A percentile compares a stretch with the other conserved stretches of the same genome.
Evolutionary conservation across 2,797 vertebrate species (phyloP).

Genomic region (Cryptoprocta ferox): DNA sequence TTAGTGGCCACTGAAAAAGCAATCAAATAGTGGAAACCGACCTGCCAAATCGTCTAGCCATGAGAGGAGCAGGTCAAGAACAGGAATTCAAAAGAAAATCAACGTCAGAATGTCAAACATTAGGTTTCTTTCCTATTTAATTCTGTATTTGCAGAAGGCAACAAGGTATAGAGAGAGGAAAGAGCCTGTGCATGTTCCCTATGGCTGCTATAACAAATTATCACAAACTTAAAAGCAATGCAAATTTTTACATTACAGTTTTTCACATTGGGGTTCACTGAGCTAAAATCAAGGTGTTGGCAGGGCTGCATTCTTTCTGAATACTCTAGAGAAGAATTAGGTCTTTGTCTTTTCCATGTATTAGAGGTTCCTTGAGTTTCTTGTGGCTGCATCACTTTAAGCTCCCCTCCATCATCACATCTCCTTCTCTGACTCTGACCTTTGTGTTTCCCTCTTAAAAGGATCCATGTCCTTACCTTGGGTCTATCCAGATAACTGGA

Average conservation of each 20-base stretch:
- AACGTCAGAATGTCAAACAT: not conserved
- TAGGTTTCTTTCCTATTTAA: conserved; percentile 22
- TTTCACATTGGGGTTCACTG: not conserved
- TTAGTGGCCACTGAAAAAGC: not conserved
- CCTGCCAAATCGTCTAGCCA: not conserved
- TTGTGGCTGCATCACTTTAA: not conserved
- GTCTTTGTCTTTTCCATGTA: not conserved
- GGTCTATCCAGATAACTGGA: not conserved
- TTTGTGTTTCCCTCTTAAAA: not conserved
- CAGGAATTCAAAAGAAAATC: not conserved
- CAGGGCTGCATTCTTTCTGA: not conserved
- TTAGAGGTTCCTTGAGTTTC: not conserved
- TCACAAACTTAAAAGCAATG: conserved; percentile 1
- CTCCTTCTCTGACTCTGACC: not conserved
- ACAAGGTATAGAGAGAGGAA: not conserved
- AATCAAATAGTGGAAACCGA: not conserved
- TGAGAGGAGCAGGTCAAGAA: not conserved
- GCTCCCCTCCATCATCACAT: not conserved
- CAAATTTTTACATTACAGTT: not conserved
- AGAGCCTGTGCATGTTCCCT: not conserved
- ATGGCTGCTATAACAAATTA: not conserved
- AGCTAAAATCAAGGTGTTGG: not conserved
- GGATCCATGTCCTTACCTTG: not conserved
- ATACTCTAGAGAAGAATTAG: not conserved
- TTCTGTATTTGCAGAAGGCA: not conserved